Conservation (phyloP, 2,797 vertebrate species). For the Okamejei kenojei region DNA sequence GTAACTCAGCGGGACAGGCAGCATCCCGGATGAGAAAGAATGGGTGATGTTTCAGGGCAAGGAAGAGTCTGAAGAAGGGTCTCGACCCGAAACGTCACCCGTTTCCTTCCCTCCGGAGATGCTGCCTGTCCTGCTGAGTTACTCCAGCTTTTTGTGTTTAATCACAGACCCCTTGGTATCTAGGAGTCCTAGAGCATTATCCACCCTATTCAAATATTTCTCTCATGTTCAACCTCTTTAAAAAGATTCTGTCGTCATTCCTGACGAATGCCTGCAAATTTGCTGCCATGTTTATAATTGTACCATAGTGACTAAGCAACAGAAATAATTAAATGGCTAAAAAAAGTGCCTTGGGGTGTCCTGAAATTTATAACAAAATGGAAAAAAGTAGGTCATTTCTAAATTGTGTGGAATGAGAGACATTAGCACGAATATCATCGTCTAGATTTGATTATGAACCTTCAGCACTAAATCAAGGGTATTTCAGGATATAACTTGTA, state of each 20-base stretch:
- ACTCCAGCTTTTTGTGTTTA: too few relatives aligned
- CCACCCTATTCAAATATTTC: not conserved
- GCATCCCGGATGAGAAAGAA: too few relatives aligned
- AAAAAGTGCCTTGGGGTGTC: not conserved
- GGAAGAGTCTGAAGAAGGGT: too few relatives aligned
- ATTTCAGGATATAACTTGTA: not conserved
- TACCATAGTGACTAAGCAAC: too few relatives aligned
- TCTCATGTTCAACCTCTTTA: not conserved
- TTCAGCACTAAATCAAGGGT: not conserved
- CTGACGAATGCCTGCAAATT: not conserved
- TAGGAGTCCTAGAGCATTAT: not conserved
- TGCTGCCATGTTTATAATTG: not conserved
- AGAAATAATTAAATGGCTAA: not conserved
- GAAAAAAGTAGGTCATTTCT: not conserved
- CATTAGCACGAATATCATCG: not conserved
- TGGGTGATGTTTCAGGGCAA: too few relatives aligned
- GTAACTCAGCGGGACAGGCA: too few relatives aligned
- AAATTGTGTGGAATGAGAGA: not conserved
- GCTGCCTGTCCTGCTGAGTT: too few relatives aligned
- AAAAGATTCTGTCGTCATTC: too few relatives aligned
- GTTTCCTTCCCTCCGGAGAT: too few relatives aligned
- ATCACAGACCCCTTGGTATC: too few relatives aligned
- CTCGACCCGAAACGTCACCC: too few relatives aligned
- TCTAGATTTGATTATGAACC: not conserved
- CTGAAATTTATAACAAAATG: too few relatives aligned